Percentiles rank a stretch among this genome's conserved stretches.
Evolutionary conservation across 2,888 invertebrate species (phyloP).

Genomic region (Rhagophthalmus giganteus): DNA sequence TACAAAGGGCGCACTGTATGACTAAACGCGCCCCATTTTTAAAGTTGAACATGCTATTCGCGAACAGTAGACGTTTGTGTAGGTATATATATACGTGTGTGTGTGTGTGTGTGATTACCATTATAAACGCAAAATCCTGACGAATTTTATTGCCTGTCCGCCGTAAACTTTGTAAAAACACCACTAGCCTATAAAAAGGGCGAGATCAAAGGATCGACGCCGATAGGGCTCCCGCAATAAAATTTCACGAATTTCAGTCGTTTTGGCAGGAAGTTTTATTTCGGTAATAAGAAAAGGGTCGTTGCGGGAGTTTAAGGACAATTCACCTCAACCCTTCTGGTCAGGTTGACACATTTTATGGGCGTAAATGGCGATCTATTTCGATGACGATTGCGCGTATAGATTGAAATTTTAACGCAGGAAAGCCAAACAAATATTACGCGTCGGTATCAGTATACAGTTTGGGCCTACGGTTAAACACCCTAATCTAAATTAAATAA

Average conservation of each 20-base stretch:
- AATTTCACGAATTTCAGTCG: conserved; percentile 2
- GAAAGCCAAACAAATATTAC: too few species aligned
- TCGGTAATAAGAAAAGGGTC: conserved; percentile 17
- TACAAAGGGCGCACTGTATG: conserved; percentile 29
- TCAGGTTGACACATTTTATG: not conserved
- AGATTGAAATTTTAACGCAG: too few species aligned
- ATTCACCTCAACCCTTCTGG: not conserved
- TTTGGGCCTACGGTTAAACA: too few species aligned
- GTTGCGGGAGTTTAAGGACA: not conserved
- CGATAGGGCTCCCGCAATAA: conserved; percentile 1
- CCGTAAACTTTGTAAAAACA: too few species aligned
- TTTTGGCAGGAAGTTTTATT: conserved; percentile 10
- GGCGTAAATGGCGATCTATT: too few species aligned
- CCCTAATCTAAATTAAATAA: too few species aligned
- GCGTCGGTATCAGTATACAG: too few species aligned
- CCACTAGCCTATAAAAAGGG: too few species aligned
- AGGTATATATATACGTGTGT: too few species aligned
- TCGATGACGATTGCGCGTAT: too few species aligned
- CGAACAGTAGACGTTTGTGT: conserved; percentile 8
- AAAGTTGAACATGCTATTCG: conserved; percentile 11
- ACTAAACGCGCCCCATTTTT: conserved; percentile 15
- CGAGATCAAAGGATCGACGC: not conserved
- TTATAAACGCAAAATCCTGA: not conserved
- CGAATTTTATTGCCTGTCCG: not conserved
- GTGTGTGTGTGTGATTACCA: not conserved